Evolutionary conservation across 2,113 vertebrate genomes (phyloP), one percentile per base, ranked within the genome.

Genomic region (Rhineura floridana): DNA sequence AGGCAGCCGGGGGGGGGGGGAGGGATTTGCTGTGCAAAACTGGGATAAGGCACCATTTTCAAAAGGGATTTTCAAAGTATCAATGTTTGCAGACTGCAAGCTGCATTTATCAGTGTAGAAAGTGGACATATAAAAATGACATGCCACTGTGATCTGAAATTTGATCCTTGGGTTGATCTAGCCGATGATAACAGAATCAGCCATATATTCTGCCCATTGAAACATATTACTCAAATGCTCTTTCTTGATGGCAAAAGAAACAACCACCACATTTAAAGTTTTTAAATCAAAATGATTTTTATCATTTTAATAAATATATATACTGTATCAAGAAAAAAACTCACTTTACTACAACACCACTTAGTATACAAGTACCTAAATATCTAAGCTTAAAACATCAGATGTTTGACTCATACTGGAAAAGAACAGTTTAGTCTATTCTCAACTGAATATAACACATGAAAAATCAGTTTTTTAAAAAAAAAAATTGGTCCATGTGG

Each of bases 291-390:
- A 95, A 93, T 93, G 94, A 96, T 93, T 95, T 96, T 96, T 94
- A 94, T 96, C 93, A 93, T 97, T 97, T 97, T 97, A 97, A 97
- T 97, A 97, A 97, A 97, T 97, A 97, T 96, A 96, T 96, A n/a
- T n/a, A n/a, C n/a, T n/a, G n/a, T n/a, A 96, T 96, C 96, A 96
- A 97, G 96, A 87, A 97, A 88, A 97, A 97, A 96, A 96, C 87
- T 96, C 96, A 97, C 97, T 97, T 96, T 97, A 96, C 96, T 97
- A 97, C 96, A 97, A 94, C 94, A 95, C 92, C 96, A 97, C 96
- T 95, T 96, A 95, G 94, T 96, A 95, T 97, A 97, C 97, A 96
- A 96, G 96, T 95, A 95, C 94, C 96, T 97, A 97, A 88, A 95
- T 94, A 94, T 87, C 97, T 97, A 97, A 96, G 93, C 95, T 96